These are phyloP conservation scores for Macrophya alboannulata DNA, from an alignment of 2,888 invertebrate genomes.

Conservation along the genomic window DNA sequence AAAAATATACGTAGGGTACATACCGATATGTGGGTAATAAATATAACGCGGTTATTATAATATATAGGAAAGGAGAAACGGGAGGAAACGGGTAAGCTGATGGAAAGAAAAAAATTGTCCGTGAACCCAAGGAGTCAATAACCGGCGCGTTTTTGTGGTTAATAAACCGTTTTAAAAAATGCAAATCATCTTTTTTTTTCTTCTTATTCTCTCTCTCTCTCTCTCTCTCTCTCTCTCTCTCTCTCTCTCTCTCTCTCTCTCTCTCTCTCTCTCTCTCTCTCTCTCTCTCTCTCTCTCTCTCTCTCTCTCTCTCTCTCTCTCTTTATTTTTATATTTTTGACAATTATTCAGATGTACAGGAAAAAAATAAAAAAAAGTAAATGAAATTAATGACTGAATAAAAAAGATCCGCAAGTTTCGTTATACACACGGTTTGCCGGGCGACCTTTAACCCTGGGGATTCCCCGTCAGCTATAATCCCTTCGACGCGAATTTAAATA, in stretches of 20 bases:
- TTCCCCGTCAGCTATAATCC: background rate
- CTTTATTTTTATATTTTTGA: background rate
- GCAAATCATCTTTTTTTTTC: background rate
- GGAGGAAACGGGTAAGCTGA: background rate
- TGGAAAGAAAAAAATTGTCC: background rate
- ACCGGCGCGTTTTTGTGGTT: slow-evolving; percentile 42
- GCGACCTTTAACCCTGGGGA: background rate
- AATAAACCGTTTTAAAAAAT: slow-evolving; percentile 40
- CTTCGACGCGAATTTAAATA: background rate
- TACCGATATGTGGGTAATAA: background rate
- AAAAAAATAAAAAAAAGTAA: background rate
- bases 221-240: too few species aligned
- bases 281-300: background rate
- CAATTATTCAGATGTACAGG: background rate
- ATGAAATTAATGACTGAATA: background rate
- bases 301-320: too few species aligned
- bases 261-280: background rate
- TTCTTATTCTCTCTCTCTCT: background rate
- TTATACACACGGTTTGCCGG: background rate
- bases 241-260: too few species aligned
- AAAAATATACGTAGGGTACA: background rate
- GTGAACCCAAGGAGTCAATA: slow-evolving; percentile 36
- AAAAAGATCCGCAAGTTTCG: background rate
- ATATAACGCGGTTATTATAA: background rate
- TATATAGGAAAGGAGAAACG: background rate